Percentiles rank a stretch among this genome's conserved stretches.
Conservation (phyloP, 2,888 invertebrate species). For the Papilio gigon region DNA sequence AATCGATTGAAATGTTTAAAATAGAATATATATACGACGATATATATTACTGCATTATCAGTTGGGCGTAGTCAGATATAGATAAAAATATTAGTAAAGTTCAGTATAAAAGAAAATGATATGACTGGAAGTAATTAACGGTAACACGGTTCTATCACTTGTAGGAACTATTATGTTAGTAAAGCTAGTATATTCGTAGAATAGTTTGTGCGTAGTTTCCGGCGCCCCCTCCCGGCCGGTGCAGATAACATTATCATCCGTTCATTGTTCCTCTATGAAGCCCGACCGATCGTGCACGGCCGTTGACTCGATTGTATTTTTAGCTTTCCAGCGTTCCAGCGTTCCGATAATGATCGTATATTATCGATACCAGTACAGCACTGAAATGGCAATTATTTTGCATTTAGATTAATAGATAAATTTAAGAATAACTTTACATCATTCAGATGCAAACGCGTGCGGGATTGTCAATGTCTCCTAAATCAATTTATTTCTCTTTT, state of each 20-base stretch:
- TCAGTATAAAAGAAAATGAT: no score
- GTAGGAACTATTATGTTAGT: constrained; percentile 7
- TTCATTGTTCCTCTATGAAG: constrained; percentile 76
- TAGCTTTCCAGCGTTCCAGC: constrained; percentile 46
- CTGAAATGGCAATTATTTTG: neutral
- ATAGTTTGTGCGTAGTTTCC: constrained; percentile 69
- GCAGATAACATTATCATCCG: constrained; percentile 81
- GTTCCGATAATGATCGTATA: neutral
- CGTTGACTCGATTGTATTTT: constrained; percentile 69
- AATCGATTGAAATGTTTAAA: no score
- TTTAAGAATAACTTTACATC: neutral
- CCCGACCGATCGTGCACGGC: constrained; percentile 63
- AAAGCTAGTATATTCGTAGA: constrained; percentile 60
- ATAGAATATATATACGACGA: no score
- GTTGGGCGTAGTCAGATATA: no score
- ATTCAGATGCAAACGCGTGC: no score
- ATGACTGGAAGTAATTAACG: neutral
- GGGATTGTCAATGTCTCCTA: no score
- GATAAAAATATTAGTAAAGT: no score
- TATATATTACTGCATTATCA: no score
- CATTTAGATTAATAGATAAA: neutral
- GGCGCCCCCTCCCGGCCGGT: constrained; percentile 59
- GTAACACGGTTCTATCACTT: neutral
- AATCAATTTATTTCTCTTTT: no score
- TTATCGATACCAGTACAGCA: neutral